Conservation (phyloP, 2,113 vertebrate genomes). For the Python bivittatus region DNA sequence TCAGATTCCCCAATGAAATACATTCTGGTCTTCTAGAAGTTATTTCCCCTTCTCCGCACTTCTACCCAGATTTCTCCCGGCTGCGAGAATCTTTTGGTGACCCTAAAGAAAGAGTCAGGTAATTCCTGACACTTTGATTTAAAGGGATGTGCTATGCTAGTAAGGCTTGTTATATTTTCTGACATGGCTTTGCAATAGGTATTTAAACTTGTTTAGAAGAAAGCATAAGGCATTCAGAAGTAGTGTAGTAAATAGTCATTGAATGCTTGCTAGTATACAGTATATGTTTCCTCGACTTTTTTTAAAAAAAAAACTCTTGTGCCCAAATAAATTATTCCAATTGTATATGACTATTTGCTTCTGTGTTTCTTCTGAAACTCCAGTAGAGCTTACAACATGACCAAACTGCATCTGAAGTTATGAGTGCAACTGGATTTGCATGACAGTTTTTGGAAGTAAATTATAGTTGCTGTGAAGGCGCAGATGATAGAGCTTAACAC, state of each 20-base stretch:
- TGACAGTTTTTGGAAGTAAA: neutral
- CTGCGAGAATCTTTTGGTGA: constrained; percentile 93
- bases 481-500: neutral
- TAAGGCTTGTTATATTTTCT: neutral
- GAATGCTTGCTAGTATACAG: neutral
- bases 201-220: neutral
- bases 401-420: neutral
- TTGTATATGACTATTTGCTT: neutral
- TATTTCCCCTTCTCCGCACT: constrained; percentile 90
- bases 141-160: rapidly evolving
- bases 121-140: constrained; percentile 29
- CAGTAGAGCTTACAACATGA: neutral
- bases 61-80: constrained; percentile 92
- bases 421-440: neutral
- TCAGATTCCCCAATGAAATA: constrained; percentile 90
- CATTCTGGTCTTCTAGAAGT: constrained; percentile 90
- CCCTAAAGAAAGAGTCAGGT: constrained; percentile 94
- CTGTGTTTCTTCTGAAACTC: neutral
- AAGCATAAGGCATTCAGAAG: rapidly evolving
- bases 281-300: neutral
- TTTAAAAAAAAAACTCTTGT: neutral
- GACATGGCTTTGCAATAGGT: rapidly evolving
- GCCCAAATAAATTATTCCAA: neutral
- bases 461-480: neutral
- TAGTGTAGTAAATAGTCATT: rapidly evolving